A percentile compares a stretch with the other conserved stretches of the same genome.
Evolutionary conservation across 2,888 invertebrate genomes (phyloP).

Genomic region (Pemphredon lugubris): DNA sequence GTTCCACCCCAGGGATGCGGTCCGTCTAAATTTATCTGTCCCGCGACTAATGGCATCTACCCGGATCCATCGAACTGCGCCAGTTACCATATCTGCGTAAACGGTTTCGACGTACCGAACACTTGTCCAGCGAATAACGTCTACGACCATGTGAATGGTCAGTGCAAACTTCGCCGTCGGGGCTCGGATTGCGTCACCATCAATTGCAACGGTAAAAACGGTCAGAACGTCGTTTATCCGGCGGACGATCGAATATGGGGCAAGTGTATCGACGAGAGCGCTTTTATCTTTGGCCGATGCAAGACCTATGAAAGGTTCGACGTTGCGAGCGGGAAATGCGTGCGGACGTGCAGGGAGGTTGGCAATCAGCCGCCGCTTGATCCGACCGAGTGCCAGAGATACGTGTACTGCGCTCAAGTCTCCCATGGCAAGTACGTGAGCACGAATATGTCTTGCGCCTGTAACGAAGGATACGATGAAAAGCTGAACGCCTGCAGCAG

Average conservation of each 20-base stretch:
- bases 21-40: slow-evolving; percentile 34
- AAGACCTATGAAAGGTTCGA: slow-evolving; percentile 44
- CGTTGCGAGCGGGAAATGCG: slow-evolving; percentile 10
- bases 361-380: slow-evolving; percentile 38
- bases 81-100: slow-evolving; percentile 33
- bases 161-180: slow-evolving; percentile 3
- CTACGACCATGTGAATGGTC: slow-evolving; percentile 36
- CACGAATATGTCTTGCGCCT: slow-evolving; percentile 28
- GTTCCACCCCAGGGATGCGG: slow-evolving; percentile 1
- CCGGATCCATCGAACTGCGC: slow-evolving; percentile 42
- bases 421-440: background rate
- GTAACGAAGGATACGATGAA: slow-evolving; percentile 34
- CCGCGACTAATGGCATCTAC: slow-evolving; percentile 28
- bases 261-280: slow-evolving; percentile 14
- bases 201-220: slow-evolving; percentile 27
- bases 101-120: slow-evolving; percentile 15
- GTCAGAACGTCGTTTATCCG: slow-evolving; percentile 34
- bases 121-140: slow-evolving; percentile 42
- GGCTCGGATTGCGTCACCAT: slow-evolving; percentile 15
- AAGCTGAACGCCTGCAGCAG: slow-evolving; percentile 8
- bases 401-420: slow-evolving; percentile 30
- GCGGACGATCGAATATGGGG: slow-evolving; percentile 44
- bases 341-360: slow-evolving; percentile 17
- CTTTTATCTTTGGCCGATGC: slow-evolving; percentile 37
- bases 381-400: slow-evolving; percentile 33